phyloP scores from a whole-genome alignment of 2,113 vertebrate genomes.

The Abramis brama region DNA sequence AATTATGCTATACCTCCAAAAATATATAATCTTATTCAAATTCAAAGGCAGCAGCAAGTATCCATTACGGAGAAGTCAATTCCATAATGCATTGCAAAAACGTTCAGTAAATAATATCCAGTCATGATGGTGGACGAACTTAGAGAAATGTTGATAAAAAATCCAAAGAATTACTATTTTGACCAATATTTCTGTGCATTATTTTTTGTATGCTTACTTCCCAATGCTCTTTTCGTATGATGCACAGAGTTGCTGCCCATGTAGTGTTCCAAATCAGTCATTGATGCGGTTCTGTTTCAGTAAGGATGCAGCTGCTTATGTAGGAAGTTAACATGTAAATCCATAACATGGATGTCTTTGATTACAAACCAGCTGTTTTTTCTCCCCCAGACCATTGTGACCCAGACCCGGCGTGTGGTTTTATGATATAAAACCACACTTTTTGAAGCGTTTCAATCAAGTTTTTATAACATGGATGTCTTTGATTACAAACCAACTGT shows the following conservation, averaged over 20 bases:
- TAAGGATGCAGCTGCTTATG: neutral
- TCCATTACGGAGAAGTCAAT: neutral
- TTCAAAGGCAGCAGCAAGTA: neutral
- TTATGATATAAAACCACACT: too few species aligned
- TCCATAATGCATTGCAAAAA: neutral
- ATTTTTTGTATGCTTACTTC: neutral
- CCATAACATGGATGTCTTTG: neutral
- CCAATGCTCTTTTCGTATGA: neutral
- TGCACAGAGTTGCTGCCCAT: neutral
- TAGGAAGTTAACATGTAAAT: neutral
- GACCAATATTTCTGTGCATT: neutral
- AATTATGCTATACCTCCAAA: neutral
- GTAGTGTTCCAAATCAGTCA: neutral
- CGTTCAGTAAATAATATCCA: neutral
- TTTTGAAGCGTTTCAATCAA: too few species aligned
- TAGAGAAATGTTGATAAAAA: neutral
- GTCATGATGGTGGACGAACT: neutral
- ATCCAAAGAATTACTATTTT: neutral
- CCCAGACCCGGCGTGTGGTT: slow-evolving; percentile 60
- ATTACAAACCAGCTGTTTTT: neutral
- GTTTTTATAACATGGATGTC: neutral
- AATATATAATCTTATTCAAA: neutral
- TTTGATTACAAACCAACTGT: neutral
- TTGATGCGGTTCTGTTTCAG: neutral
- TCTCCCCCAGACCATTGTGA: slow-evolving; percentile 80